phyloP scores from a whole-genome alignment of 2,113 vertebrate species.

The Caranx melampygus region DNA sequence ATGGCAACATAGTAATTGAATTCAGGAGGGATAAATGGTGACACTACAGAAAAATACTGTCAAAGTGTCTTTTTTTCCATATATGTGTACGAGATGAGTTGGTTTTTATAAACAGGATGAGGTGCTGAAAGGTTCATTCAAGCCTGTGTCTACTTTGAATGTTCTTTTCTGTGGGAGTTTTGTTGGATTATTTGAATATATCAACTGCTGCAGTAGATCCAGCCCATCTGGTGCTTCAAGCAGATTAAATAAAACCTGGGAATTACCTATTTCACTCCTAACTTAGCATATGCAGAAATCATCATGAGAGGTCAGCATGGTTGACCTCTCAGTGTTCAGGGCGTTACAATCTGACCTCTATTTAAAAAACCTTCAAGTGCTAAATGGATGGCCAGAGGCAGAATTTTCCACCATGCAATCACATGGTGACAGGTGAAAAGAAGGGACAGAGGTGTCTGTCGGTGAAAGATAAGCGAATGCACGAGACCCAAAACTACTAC shows the following conservation, averaged over 20 bases:
- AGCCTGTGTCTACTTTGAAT: not conserved
- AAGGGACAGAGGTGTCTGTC: constrained; percentile 68
- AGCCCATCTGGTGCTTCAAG: constrained; percentile 4
- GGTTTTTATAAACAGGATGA: not conserved
- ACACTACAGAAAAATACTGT: not conserved
- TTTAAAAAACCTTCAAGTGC: constrained; percentile 52
- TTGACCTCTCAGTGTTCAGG: constrained; percentile 66
- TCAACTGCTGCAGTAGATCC: not conserved
- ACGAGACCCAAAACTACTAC: constrained; percentile 55
- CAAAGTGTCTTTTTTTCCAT: not conserved
- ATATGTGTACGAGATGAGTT: not conserved
- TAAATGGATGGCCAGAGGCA: constrained; percentile 70
- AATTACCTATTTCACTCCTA: constrained; percentile 31
- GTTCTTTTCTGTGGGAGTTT: not conserved
- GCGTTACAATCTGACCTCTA: constrained; percentile 66
- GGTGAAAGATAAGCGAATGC: constrained; percentile 75
- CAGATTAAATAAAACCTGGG: constrained; percentile 41
- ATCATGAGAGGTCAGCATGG: constrained; percentile 34
- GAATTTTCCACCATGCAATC: constrained; percentile 62
- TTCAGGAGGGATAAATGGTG: not conserved
- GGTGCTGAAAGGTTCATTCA: not conserved
- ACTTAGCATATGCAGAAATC: constrained; percentile 26
- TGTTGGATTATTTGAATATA: not conserved
- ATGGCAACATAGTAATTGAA: constrained; percentile 9
- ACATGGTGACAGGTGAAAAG: constrained; percentile 47